Evolutionary conservation across 1,140 invertebrate species (phyloP).

Genomic region (Zaprionus nigranus): DNA sequence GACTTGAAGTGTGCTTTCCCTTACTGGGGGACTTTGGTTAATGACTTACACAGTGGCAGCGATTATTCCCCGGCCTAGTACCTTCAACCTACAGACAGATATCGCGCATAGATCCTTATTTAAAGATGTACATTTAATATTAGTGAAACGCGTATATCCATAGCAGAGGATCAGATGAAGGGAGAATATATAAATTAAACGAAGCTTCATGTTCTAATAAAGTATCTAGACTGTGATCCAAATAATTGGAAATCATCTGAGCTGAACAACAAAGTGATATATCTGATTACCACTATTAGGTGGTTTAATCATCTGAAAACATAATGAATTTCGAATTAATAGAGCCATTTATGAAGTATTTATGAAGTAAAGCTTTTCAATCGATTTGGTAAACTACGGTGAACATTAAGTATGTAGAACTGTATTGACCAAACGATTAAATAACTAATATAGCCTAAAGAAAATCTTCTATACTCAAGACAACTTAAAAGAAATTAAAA

Average conservation of each 20-base stretch:
- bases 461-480: not conserved
- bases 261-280: too few relatives aligned
- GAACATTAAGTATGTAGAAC: too few relatives aligned
- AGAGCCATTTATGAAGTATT: too few relatives aligned
- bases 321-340: too few relatives aligned
- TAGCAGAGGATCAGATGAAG: not conserved
- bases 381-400: too few relatives aligned
- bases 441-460: too few relatives aligned
- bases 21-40: not conserved
- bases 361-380: too few relatives aligned
- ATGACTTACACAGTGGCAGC: conserved; percentile 15
- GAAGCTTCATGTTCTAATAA: not conserved
- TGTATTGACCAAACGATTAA: too few relatives aligned
- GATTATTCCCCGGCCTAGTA: conserved; percentile 41
- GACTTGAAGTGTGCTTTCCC: not conserved
- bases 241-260: too few relatives aligned
- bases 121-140: conserved; percentile 29
- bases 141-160: conserved; percentile 27
- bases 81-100: conserved; percentile 16
- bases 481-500: not conserved
- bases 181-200: not conserved
- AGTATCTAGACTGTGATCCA: not conserved
- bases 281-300: too few relatives aligned
- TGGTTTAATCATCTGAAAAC: too few relatives aligned
- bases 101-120: not conserved